Evolutionary conservation across 2,888 invertebrate species (phyloP).

Genomic region (Anagyrus pseudococci): DNA sequence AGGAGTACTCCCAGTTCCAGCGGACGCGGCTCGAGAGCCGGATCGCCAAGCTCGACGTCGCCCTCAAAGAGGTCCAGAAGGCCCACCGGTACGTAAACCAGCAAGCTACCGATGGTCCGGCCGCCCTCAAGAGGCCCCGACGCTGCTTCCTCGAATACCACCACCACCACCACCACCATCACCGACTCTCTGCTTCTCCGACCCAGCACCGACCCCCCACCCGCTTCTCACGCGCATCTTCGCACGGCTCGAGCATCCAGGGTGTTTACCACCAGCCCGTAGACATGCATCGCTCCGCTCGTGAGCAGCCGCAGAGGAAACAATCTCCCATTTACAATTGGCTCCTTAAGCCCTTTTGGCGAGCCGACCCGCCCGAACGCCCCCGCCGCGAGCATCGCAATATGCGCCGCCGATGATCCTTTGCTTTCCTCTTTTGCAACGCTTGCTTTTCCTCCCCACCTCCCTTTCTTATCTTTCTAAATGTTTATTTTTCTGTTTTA

Average conservation of each 20-base stretch:
- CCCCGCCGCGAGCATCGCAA: neutral
- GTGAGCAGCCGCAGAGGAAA: neutral
- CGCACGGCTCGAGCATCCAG: neutral
- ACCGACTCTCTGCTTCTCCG: neutral
- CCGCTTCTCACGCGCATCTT: neutral
- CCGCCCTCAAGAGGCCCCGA: neutral
- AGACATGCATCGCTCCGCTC: neutral
- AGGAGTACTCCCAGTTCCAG: conserved; percentile 67
- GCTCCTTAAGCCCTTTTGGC: conserved; percentile 15
- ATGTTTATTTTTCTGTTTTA: conserved; percentile 53
- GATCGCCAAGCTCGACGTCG: conserved; percentile 66
- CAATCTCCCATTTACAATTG: conserved; percentile 14
- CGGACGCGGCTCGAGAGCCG: conserved; percentile 68
- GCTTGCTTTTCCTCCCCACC: too few species aligned
- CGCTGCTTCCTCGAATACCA: too few species aligned
- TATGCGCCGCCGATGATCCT: too few species aligned
- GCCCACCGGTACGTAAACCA: conserved; percentile 53
- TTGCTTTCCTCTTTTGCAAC: too few species aligned
- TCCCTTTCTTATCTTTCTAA: too few species aligned
- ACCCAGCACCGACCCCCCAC: neutral
- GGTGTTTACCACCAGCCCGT: neutral
- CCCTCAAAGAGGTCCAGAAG: conserved; percentile 55
- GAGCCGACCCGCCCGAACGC: neutral
- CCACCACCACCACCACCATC: neutral
- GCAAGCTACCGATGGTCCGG: neutral